phyloP scores from a whole-genome alignment of 2,797 vertebrate genomes.

The Poeciliopsis paucimaculata region DNA sequence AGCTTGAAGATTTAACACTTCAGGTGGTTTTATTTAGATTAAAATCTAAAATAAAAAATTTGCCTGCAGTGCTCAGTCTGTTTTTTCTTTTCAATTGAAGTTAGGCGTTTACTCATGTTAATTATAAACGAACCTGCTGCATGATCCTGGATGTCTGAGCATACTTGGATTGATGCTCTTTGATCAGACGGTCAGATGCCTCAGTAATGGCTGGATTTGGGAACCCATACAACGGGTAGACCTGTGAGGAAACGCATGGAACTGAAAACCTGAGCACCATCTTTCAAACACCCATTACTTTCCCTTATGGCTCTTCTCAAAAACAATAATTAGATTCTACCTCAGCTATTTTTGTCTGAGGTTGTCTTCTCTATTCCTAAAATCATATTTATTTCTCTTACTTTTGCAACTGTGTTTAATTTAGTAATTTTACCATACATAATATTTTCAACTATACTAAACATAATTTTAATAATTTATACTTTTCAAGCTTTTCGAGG shows the following conservation, averaged over 20 bases:
- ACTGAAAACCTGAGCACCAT: neutral
- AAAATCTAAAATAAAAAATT: neutral
- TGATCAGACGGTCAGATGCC: slow-evolving; percentile 72
- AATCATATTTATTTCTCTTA: no score
- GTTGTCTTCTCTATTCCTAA: no score
- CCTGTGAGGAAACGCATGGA: slow-evolving; percentile 54
- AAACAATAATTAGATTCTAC: neutral
- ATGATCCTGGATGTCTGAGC: slow-evolving; percentile 70
- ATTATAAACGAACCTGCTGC: slow-evolving; percentile 73
- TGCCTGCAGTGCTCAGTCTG: neutral
- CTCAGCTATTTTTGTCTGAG: neutral
- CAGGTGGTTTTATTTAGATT: neutral
- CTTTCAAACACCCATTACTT: neutral
- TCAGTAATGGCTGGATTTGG: slow-evolving; percentile 63
- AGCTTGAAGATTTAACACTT: neutral
- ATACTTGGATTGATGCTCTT: slow-evolving; percentile 71
- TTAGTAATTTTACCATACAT: no score
- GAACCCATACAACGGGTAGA: slow-evolving; percentile 75
- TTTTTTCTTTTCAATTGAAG: neutral
- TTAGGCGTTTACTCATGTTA: neutral
- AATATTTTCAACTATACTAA: neutral
- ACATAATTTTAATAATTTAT: no score
- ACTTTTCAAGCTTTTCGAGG: no score
- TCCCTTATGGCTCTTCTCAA: neutral
- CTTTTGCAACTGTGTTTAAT: no score